Percentiles rank a stretch among this genome's conserved stretches.
These are phyloP conservation scores for Harmothoe impar DNA, from an alignment of 2,888 invertebrate species.

Conservation along the genomic window DNA sequence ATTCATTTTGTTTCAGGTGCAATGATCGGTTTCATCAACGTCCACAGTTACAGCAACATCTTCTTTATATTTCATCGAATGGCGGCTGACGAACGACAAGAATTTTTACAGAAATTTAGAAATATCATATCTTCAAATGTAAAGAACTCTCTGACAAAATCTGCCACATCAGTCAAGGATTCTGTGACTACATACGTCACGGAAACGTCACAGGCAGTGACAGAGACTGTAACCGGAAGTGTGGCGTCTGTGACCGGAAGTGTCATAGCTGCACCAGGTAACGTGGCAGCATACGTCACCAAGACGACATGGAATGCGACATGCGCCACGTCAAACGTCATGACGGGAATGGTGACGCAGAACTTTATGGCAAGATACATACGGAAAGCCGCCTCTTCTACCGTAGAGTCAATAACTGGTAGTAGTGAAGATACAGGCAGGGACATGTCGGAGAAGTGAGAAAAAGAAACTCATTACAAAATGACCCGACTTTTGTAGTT, in stretches of 20 bases:
- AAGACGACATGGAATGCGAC: background rate
- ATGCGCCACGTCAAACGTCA: background rate
- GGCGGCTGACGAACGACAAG: background rate
- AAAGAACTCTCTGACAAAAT: background rate
- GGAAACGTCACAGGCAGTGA: slow-evolving; percentile 24
- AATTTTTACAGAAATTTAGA: background rate
- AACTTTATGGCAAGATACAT: slow-evolving; percentile 11
- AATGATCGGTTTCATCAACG: slow-evolving; percentile 45
- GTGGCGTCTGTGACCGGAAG: slow-evolving; percentile 26
- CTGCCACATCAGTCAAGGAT: background rate
- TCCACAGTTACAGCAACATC: background rate
- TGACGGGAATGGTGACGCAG: slow-evolving; percentile 19
- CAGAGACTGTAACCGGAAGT: background rate
- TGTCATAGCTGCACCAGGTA: slow-evolving; percentile 12
- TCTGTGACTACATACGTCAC: slow-evolving; percentile 48
- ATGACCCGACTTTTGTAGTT: too few species aligned
- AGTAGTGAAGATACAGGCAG: too few species aligned
- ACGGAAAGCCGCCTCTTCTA: background rate
- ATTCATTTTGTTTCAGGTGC: slow-evolving; percentile 37
- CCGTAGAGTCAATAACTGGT: background rate
- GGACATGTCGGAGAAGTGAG: too few species aligned
- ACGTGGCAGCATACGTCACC: background rate
- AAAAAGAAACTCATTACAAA: too few species aligned
- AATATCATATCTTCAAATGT: background rate
- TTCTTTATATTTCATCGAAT: background rate